A percentile compares a stretch with the other conserved stretches of the same genome.
phyloP scores from a whole-genome alignment of 2,113 vertebrate genomes.

The Xenopus borealis region DNA sequence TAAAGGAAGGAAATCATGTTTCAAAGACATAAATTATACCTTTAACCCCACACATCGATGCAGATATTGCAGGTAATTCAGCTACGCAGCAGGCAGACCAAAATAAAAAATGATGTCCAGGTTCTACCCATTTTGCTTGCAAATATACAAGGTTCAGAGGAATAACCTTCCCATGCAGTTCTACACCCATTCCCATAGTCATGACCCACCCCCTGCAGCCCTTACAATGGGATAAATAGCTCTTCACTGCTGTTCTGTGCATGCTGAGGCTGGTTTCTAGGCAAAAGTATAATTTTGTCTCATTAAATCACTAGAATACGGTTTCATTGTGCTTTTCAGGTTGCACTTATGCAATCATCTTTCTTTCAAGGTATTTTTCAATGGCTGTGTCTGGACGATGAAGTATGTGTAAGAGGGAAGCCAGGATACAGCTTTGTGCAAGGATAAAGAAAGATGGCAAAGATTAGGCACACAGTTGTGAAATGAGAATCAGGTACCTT shows the following conservation, averaged over 20 bases:
- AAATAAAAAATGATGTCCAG: neutral
- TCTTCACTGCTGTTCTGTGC: constrained; percentile 1
- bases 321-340: constrained; percentile 29
- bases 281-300: constrained; percentile 29
- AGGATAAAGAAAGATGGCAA: no score
- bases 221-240: constrained; percentile 23
- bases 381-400: no score
- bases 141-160: neutral
- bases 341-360: constrained; percentile 7
- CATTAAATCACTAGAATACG: constrained; percentile 19
- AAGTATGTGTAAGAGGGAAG: no score
- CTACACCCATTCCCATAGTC: constrained; percentile 15
- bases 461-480: no score
- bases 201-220: constrained; percentile 3
- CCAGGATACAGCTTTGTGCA: no score
- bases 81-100: no score
- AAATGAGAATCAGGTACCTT: no score
- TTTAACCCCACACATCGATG: neutral
- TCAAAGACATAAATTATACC: constrained; percentile 3
- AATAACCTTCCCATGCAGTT: neutral
- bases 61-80: neutral
- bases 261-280: neutral
- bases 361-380: constrained; percentile 3
- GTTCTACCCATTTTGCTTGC: constrained; percentile 7
- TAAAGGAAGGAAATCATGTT: neutral